phyloP scores from a whole-genome alignment of 2,797 vertebrate species.

The Alectoris magna region DNA sequence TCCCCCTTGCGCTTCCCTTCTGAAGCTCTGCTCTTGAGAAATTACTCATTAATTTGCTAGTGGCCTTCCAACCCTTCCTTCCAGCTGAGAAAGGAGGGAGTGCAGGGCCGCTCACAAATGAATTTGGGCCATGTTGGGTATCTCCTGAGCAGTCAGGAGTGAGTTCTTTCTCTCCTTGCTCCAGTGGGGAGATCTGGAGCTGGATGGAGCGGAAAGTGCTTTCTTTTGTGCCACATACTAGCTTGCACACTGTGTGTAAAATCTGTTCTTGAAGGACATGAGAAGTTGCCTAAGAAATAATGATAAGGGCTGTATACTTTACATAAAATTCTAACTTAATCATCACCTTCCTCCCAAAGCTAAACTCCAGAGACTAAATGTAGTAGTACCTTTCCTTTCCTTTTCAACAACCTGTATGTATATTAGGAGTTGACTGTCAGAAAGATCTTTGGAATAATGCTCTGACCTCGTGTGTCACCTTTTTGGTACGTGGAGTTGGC shows the following conservation, averaged over 20 bases:
- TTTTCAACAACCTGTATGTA: not conserved
- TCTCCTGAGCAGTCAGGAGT: not conserved
- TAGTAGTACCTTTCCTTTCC: not conserved
- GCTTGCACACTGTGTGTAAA: not conserved
- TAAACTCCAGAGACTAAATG: not conserved
- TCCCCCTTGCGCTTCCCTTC: not conserved
- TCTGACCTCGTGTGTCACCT: not conserved
- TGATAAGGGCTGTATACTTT: not conserved
- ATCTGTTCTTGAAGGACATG: not conserved
- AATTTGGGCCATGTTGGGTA: not conserved
- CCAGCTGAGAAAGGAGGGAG: not conserved
- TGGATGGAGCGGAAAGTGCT: not conserved
- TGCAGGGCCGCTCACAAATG: not conserved
- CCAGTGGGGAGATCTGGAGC: not conserved
- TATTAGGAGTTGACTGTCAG: not conserved
- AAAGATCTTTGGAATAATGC: not conserved
- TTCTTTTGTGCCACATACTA: not conserved
- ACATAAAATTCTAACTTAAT: not conserved
- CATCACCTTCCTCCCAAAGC: not conserved
- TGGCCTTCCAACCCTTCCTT: not conserved
- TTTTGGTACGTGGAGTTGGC: not conserved
- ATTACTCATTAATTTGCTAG: slow-evolving; percentile 26
- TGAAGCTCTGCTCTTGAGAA: slow-evolving; percentile 43
- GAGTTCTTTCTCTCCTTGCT: not conserved
- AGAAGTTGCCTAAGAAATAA: not conserved